phyloP scores from a whole-genome alignment of 2,113 vertebrate genomes.

The Rana temporaria region DNA sequence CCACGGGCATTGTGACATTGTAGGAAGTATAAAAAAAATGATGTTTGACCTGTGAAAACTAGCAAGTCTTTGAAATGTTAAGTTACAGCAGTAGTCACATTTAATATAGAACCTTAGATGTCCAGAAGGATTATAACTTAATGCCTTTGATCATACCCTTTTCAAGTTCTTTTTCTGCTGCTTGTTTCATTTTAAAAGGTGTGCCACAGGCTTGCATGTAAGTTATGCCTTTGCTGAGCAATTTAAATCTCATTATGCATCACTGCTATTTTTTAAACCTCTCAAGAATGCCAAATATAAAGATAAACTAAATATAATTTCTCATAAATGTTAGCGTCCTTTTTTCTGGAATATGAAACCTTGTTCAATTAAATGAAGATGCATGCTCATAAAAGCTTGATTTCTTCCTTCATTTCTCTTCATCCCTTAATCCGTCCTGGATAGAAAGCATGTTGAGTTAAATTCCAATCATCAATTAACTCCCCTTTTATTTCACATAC shows the following conservation, averaged over 20 bases:
- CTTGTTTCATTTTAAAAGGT: slow-evolving; percentile 43
- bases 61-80: slow-evolving; percentile 54
- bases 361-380: slow-evolving; percentile 60
- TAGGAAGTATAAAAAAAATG: slow-evolving; percentile 38
- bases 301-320: slow-evolving; percentile 52
- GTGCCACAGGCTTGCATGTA: slow-evolving; percentile 21
- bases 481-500: slow-evolving; percentile 59
- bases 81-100: slow-evolving; percentile 35
- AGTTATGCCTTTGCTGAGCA: slow-evolving; percentile 31
- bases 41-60: slow-evolving; percentile 45
- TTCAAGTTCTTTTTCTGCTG: slow-evolving; percentile 32
- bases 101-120: slow-evolving; percentile 55
- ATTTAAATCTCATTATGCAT: slow-evolving; percentile 42
- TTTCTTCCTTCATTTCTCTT: slow-evolving; percentile 62
- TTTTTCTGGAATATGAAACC: slow-evolving; percentile 52
- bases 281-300: slow-evolving; percentile 41
- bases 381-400: slow-evolving; percentile 64
- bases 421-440: slow-evolving; percentile 64
- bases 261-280: slow-evolving; percentile 29
- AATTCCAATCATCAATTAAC: slow-evolving; percentile 65
- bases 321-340: slow-evolving; percentile 59
- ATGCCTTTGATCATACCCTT: slow-evolving; percentile 51
- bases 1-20: slow-evolving; percentile 44
- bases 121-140: slow-evolving; percentile 32
- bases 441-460: slow-evolving; percentile 64